A percentile compares a stretch with the other conserved stretches of the same genome.
Conservation (phyloP, 2,888 invertebrate species). For the Marronus borbonicus region DNA sequence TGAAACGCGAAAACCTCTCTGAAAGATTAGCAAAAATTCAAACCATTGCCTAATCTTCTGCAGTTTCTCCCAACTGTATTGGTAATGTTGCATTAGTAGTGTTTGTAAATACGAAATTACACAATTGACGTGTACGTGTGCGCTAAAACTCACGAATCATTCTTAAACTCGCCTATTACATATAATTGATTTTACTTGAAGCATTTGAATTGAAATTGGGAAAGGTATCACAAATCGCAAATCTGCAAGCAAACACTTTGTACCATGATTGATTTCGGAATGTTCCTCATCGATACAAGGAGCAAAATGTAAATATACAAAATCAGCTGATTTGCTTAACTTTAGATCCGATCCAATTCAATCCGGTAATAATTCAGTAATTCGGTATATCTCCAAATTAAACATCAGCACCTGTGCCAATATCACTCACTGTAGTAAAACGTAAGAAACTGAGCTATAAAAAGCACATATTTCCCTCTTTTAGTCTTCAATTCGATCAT, state of each 20-base stretch:
- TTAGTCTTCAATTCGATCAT: neutral
- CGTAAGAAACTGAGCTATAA: neutral
- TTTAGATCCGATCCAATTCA: constrained; percentile 31
- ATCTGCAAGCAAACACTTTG: neutral
- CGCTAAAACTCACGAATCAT: constrained; percentile 30
- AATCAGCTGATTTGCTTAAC: constrained; percentile 42
- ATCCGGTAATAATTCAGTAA: neutral
- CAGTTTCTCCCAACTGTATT: too few relatives aligned
- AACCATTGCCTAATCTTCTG: too few relatives aligned
- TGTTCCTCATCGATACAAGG: neutral
- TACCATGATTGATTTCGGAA: neutral
- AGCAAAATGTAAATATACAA: constrained; percentile 22
- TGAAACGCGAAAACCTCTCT: too few relatives aligned
- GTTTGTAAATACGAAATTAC: too few relatives aligned
- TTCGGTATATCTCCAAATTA: too few relatives aligned
- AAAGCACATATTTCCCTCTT: neutral
- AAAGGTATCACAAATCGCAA: neutral
- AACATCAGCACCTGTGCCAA: too few relatives aligned
- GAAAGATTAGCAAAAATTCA: too few relatives aligned
- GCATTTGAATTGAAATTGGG: constrained; percentile 10
- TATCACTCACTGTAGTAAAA: too few relatives aligned
- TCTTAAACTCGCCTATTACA: constrained; percentile 1
- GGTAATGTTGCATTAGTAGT: neutral
- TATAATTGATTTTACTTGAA: constrained; percentile 34
- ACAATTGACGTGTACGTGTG: neutral